Base-by-base conservation (phyloP, 2,113 vertebrate genomes). In the Numida meleagris region DNA sequence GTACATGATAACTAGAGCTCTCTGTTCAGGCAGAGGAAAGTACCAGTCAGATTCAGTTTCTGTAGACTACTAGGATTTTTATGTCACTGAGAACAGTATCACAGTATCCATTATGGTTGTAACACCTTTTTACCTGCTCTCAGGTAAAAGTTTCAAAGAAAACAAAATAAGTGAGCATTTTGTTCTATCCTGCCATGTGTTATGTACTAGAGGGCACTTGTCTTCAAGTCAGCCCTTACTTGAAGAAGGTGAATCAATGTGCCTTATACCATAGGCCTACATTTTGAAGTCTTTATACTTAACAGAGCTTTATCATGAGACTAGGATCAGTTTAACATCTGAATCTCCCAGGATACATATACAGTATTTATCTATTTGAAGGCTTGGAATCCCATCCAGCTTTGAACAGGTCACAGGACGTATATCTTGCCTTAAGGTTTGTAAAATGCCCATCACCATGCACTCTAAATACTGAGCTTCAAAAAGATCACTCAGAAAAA, bases 361-460 rank as follows among this genome's bases (percentile, higher is more conserved):
- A 62, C 17, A 16, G 42, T 77, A 94, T 87, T 83, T 84, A 90
- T 86, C 87, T 82, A 33, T 79, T 55, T 86, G 79, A 91, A 85
- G 61, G 59, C 58, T 82, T 74, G 50, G 50, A 82, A 89, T 85
- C 75, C 33, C 42, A 80, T 66, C 48, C 78, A 85, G 33, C 34
- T 38, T 82, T 86, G 36, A 15, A 75, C 43, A 88, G 40, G 31
- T 74, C 67, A 62, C 4, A 1, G 2, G 70, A 73, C 45, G 67
- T 34, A 38, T 21, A 29, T 73, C 21, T 92, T 70, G 58, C 42
- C 6, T 62, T 85, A 45, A 48, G 10, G 16, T 89, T 92, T 89
- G 40, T 84, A 36, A 87, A 91, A 50, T 34, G 50, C n/a, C 31
- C 36, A 45, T 75, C 5, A 2, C 36, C 53, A 76, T 79, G 38